Conservation (phyloP, 2,888 invertebrate species). For the Spodoptera littoralis region DNA sequence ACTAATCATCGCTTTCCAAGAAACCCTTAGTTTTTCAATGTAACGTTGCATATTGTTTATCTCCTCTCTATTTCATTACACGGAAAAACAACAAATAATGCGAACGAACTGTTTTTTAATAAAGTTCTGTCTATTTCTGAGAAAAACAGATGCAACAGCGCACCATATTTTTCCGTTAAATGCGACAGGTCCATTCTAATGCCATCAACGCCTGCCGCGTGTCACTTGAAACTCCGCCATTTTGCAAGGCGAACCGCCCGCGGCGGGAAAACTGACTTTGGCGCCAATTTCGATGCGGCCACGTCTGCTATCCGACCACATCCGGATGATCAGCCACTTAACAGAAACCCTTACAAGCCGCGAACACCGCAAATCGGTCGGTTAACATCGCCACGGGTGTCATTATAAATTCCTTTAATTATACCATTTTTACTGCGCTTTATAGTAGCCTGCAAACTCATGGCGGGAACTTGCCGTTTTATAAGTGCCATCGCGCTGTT, state of each 20-base stretch:
- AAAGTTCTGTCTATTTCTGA: conserved; percentile 3
- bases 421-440: conserved; percentile 82
- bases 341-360: conserved; percentile 38
- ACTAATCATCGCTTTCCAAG: no score
- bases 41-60: no score
- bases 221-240: conserved; percentile 86
- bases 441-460: conserved; percentile 67
- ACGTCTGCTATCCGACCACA: conserved; percentile 71
- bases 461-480: conserved; percentile 71
- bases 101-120: conserved; percentile 3
- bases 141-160: conserved; percentile 24
- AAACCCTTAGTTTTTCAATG: no score
- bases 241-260: conserved; percentile 87
- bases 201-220: conserved; percentile 69
- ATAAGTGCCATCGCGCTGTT: conserved; percentile 73
- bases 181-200: conserved; percentile 74
- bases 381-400: conserved; percentile 67
- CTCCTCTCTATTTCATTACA: no score
- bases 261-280: conserved; percentile 87
- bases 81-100: no score
- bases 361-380: conserved; percentile 66
- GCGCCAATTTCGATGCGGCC: conserved; percentile 84
- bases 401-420: conserved; percentile 85
- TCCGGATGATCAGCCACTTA: conserved; percentile 57
- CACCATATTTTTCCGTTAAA: conserved; percentile 25